Percentiles rank a stretch among this genome's conserved stretches.
These are phyloP conservation scores for Semotilus atromaculatus DNA, from an alignment of 2,797 vertebrate genomes.

Conservation along the genomic window DNA sequence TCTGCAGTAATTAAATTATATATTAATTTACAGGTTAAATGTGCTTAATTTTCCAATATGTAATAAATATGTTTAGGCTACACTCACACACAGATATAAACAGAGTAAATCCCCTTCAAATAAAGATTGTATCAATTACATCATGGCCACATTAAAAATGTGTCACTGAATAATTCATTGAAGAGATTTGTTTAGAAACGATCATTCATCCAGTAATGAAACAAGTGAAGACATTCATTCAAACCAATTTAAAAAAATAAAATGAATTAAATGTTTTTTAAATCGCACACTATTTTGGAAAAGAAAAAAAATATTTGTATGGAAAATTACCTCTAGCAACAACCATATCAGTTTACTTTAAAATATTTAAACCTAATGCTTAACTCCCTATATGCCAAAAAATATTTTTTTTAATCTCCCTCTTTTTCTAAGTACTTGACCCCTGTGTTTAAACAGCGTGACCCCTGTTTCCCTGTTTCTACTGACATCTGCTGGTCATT, in stretches of 20 bases:
- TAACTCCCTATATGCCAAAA: neutral
- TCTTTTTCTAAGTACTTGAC: neutral
- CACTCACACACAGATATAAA: no score
- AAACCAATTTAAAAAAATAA: neutral
- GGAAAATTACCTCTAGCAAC: neutral
- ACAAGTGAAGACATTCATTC: neutral
- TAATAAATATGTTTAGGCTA: neutral
- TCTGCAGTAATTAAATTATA: neutral
- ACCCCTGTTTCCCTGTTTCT: neutral
- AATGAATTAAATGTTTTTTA: neutral
- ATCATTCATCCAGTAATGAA: neutral
- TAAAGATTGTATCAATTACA: no score
- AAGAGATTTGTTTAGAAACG: neutral
- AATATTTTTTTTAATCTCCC: neutral
- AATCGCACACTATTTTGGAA: neutral
- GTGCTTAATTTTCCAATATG: neutral
- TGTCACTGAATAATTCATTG: neutral
- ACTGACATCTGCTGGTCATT: conserved; percentile 8
- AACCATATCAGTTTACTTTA: neutral
- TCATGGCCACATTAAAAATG: neutral
- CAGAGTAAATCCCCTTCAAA: no score
- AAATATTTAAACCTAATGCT: neutral
- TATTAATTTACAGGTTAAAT: neutral
- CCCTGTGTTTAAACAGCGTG: neutral
- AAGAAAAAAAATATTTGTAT: neutral